phyloP scores from a whole-genome alignment of 2,113 vertebrate species.

The Gorsachius goisagi region DNA sequence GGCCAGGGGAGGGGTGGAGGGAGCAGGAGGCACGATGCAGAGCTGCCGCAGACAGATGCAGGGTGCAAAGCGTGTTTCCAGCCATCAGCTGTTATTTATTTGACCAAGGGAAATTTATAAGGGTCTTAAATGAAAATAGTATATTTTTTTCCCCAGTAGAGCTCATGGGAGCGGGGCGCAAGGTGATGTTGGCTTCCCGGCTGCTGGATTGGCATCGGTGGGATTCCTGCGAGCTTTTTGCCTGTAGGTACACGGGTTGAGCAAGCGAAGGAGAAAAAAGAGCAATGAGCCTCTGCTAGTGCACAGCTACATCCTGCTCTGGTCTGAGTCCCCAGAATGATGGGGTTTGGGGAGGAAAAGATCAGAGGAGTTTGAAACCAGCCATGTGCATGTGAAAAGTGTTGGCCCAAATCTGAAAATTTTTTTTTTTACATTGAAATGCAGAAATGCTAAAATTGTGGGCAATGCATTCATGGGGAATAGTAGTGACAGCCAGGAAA shows the following conservation, averaged over 20 bases:
- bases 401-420: not conserved
- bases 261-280: not conserved
- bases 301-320: not conserved
- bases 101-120: not conserved
- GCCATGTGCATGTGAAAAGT: fast-evolving
- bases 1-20: not conserved
- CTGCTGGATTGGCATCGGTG: fast-evolving
- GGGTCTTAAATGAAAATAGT: not conserved
- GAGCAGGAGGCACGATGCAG: fast-evolving
- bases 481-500: slow-evolving; percentile 23
- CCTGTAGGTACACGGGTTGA: not conserved
- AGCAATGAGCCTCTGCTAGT: not conserved
- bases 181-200: not conserved
- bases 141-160: fast-evolving
- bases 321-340: not conserved
- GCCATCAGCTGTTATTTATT: not conserved
- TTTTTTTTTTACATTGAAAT: not conserved
- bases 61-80: not conserved
- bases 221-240: not conserved
- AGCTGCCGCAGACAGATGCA: not conserved
- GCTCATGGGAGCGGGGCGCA: not conserved
- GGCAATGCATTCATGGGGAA: slow-evolving; percentile 11
- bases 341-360: fast-evolving
- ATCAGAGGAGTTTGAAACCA: not conserved
- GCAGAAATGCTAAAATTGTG: slow-evolving; percentile 15